Conservation (phyloP, 2,797 vertebrate species). For the Brotula barbata region DNA sequence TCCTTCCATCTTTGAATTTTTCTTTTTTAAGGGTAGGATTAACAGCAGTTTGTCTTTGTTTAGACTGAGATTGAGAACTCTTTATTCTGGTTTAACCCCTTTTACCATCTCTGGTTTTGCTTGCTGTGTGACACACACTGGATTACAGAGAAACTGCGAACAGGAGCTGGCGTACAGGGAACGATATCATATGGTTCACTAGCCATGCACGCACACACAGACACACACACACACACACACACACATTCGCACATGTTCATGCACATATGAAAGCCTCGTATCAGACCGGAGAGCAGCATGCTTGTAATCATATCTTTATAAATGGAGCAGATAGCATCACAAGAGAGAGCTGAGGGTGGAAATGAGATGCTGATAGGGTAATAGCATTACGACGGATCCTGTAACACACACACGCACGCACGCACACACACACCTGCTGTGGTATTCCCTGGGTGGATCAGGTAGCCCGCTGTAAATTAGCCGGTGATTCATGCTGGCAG, state of each 20-base stretch:
- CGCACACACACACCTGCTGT: conserved; percentile 47
- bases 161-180: neutral
- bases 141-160: neutral
- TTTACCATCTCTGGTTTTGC: too few species aligned
- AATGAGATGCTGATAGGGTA: conserved; percentile 61
- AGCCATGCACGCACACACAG: too few species aligned
- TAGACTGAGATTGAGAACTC: too few species aligned
- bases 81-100: too few species aligned
- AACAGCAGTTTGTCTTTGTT: too few species aligned
- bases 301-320: conserved; percentile 58
- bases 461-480: conserved; percentile 70
- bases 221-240: neutral
- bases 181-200: neutral
- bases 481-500: conserved; percentile 58
- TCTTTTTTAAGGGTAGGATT: too few species aligned
- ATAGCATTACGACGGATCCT: conserved; percentile 57
- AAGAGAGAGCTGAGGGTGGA: conserved; percentile 53
- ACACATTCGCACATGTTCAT: neutral
- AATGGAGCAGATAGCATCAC: conserved; percentile 64
- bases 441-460: conserved; percentile 61
- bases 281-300: conserved; percentile 30
- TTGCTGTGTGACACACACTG: neutral
- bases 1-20: too few species aligned
- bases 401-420: conserved; percentile 24
- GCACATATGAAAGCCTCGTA: conserved; percentile 13